phyloP scores from a whole-genome alignment of 2,888 invertebrate genomes.

The Bembecia ichneumoniformis region DNA sequence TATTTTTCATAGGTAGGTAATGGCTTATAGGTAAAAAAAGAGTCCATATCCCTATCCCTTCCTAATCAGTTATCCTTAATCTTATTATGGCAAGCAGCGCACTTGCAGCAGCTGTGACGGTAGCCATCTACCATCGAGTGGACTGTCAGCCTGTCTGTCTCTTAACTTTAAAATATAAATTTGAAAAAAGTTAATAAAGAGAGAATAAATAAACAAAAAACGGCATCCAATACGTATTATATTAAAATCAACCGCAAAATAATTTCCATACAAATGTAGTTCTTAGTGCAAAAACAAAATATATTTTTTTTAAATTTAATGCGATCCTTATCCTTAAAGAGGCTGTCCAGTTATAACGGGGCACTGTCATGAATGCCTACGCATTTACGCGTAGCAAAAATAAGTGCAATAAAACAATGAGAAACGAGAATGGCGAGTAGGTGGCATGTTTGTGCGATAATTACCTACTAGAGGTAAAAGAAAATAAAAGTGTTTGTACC shows the following conservation, averaged over 20 bases:
- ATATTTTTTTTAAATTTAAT: not conserved
- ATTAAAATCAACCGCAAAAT: not conserved
- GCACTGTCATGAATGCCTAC: not conserved
- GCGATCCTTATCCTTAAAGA: not conserved
- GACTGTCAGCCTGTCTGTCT: no score
- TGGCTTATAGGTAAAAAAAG: no score
- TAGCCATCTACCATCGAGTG: no score
- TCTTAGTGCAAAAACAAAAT: not conserved
- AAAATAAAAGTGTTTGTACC: slow-evolving; percentile 35
- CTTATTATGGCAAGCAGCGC: no score
- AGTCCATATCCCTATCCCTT: no score
- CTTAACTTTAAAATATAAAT: no score
- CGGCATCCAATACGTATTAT: not conserved
- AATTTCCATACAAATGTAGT: slow-evolving; percentile 8
- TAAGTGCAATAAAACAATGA: not conserved
- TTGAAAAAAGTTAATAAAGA: no score
- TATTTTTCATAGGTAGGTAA: no score
- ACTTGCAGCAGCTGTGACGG: no score
- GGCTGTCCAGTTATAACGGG: slow-evolving; percentile 1
- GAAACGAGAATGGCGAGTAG: slow-evolving; percentile 1
- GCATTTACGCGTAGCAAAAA: not conserved
- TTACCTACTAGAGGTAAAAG: slow-evolving; percentile 34
- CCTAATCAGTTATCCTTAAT: no score
- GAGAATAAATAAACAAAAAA: not conserved
- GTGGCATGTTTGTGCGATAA: slow-evolving; percentile 15